A percentile compares a stretch with the other conserved stretches of the same genome.
These are phyloP conservation scores for Lethrus apterus DNA, from an alignment of 1,140 invertebrate genomes.

Conservation along the genomic window DNA sequence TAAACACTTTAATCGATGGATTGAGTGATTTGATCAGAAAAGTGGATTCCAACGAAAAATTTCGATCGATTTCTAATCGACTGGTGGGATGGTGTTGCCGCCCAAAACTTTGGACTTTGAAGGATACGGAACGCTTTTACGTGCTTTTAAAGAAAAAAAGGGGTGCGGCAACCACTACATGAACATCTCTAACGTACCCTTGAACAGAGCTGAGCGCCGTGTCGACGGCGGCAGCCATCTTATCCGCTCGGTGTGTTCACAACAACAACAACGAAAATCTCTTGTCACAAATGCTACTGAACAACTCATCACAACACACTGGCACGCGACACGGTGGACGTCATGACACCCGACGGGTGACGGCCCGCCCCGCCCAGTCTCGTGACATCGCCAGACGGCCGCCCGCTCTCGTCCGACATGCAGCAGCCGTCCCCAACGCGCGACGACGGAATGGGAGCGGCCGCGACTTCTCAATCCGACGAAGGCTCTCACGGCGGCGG, in stretches of 20 bases:
- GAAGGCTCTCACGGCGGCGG: conserved; percentile 13
- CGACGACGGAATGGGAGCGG: conserved; percentile 38
- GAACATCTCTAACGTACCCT: conserved; percentile 30
- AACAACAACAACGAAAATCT: conserved; percentile 24
- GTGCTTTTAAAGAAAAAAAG: too few species aligned
- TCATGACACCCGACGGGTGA: conserved; percentile 32
- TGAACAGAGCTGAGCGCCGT: conserved; percentile 21
- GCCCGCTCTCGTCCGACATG: conserved; percentile 32
- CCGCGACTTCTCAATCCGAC: conserved; percentile 15
- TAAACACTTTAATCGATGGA: too few species aligned
- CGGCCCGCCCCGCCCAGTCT: conserved; percentile 33
- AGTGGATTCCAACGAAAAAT: too few species aligned
- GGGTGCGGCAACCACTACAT: background rate
- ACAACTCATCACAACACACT: conserved; percentile 21
- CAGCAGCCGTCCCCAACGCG: conserved; percentile 32
- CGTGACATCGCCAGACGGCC: conserved; percentile 35
- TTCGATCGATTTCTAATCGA: too few species aligned
- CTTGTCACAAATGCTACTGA: conserved; percentile 24
- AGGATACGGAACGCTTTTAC: too few species aligned
- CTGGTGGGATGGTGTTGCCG: too few species aligned
- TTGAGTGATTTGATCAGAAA: too few species aligned
- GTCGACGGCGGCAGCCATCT: conserved; percentile 33
- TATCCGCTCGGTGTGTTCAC: conserved; percentile 22
- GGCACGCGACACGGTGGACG: conserved; percentile 25
- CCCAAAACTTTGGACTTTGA: too few species aligned